A percentile compares a stretch with the other conserved stretches of the same genome.
These are phyloP conservation scores for Ditylenchus dipsaci DNA, from an alignment of 1,140 invertebrate species.

Conservation along the genomic window DNA sequence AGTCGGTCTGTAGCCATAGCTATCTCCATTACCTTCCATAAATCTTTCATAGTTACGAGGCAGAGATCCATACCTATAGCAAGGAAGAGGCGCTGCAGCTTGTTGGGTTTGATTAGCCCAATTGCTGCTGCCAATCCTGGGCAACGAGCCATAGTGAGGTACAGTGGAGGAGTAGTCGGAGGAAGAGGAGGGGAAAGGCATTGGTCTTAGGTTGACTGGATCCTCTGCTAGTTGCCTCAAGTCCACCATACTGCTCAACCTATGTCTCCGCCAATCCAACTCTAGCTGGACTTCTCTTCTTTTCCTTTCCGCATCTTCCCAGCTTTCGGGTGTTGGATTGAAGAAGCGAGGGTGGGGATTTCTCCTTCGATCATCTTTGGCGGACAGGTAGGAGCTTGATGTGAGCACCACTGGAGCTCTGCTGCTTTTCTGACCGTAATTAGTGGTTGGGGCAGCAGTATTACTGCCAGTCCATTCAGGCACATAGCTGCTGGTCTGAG, in stretches of 20 bases:
- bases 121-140: constrained; percentile 34
- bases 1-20: neutral
- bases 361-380: too few species aligned
- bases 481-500: too few species aligned
- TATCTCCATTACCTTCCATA: neutral
- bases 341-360: too few species aligned
- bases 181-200: neutral
- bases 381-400: neutral
- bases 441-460: too few species aligned
- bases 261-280: constrained; percentile 38
- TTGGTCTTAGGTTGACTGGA: neutral
- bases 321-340: constrained; percentile 3
- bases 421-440: neutral
- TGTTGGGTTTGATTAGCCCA: neutral
- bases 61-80: constrained; percentile 48
- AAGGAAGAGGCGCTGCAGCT: neutral
- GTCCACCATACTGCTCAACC: constrained; percentile 34
- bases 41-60: constrained; percentile 50
- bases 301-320: constrained; percentile 36
- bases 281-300: constrained; percentile 43
- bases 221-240: constrained; percentile 13
- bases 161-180: constrained; percentile 7
- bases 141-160: constrained; percentile 35
- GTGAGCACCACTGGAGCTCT: neutral
- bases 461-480: too few species aligned